Evolutionary conservation across 2,113 vertebrate species (phyloP), one percentile per base, ranked within the genome.

Genomic region (Microcebus ravelobensis): DNA sequence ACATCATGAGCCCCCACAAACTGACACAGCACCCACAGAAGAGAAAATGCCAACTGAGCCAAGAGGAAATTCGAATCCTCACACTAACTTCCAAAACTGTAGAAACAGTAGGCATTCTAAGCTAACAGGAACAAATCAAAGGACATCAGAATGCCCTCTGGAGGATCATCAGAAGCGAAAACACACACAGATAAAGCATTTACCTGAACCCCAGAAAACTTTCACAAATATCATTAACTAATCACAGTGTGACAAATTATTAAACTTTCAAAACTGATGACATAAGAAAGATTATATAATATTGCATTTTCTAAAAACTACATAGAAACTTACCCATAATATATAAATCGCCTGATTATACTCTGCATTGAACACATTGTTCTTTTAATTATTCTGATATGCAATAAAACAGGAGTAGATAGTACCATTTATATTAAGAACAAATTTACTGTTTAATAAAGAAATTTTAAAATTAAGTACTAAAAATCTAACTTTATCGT

Each of bases 401-500:
- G 97, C 97, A 97, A 97, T 97, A 98, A 97, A 98, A 65, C 98
- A 98, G 98, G 98, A 98, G 98, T 91, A 97, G 98, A 97, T 96
- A 36, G 97, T 79, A 94, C 98, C 98, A 92, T 98, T 98, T 98
- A 96, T 98, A 98, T 98, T 98, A 98, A 98, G 98, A 95, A 94
- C 98, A 98, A 98, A 98, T 98, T 98, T 98, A 94, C 97, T 97
- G 94, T 98, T 98, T 98, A 98, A 98, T 98, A 98, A 98, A 98
- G 98, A 98, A 98, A 98, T 99, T 99, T 98, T 97, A 98, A 98
- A 98, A 99, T 98, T 98, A 99, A 99, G 98, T 89, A 98, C 97
- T 98, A 97, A 98, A 98, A 98, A 98, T 98, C 98, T 97, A 99
- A 99, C 98, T 99, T 99, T 99, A 98, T 98, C 98, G 98, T 99